Evolutionary conservation across 2,113 vertebrate genomes (phyloP), one percentile per base, ranked within the genome.

Genomic region (Heterotilapia buettikoferi): DNA sequence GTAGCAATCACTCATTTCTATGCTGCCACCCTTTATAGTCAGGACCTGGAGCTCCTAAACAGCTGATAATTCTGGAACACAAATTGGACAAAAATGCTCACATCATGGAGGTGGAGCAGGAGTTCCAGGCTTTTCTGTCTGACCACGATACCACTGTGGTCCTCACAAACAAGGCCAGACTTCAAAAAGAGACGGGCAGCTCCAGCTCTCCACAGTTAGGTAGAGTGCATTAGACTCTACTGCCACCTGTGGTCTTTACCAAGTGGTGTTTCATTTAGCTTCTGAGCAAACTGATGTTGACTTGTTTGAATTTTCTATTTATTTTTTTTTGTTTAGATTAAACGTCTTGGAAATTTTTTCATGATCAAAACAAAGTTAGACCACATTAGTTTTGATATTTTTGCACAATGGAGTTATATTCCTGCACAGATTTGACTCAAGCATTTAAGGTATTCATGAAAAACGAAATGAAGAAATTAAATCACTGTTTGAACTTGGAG

Each of bases 1-100:
- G 21, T 73, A 45, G 21, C 21, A 26, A 16, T 29, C 68, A 76
- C n/a, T 2, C 1, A 43, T 71, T 5, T 71, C 12, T 10, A 38
- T 45, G 26, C 21, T 5, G 24, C 11, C 24, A 18, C 40, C 31
- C 12, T 84, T 26, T 57, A 2, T 10, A 90, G 91, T 14, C 16
- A 26, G 43, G 13, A 87, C 11, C 31, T 83, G 45, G 38, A 40
- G 21, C 6, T 57, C 31, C 6, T 18, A 24, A n/a, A 7, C 18
- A 6, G 4, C 81, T 90, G 47, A 63, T 21, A 40, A 14, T 12
- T 43, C 21, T 86, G 40, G 86, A 86, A n/a, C 13, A 84, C 3
- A 84, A 90, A 79, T 52, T 92, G 54, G 16, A 7, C 7, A 52
- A 43, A 43, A 86, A 84, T 45, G 54, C 38, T n/a, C 31, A 4